Conservation (phyloP, 2,113 vertebrate species). For the Sus scrofa region T2T-Sscrofa CM000828.6:65882001-65882500, state of each 20-base stretch:
- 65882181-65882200: not conserved
- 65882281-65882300: not conserved
- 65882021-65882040: not conserved
- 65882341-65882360: not conserved
- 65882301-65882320: not conserved
- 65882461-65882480: not conserved
- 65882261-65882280: not conserved
- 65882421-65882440: not conserved
- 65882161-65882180: not conserved
- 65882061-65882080: not conserved
- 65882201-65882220: not conserved
- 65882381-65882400: not conserved
- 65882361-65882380: not conserved
- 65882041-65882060: fast-evolving
- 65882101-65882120: too few relatives aligned
- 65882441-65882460: not conserved
- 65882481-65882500: not conserved
- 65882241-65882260: not conserved
- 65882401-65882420: not conserved
- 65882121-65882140: not conserved
- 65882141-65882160: not conserved
- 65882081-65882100: fast-evolving
- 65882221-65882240: fast-evolving
- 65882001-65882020: not conserved
- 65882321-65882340: not conserved